Conservation (phyloP, 2,888 invertebrate species). For the Sylvicola fuscatus region DNA sequence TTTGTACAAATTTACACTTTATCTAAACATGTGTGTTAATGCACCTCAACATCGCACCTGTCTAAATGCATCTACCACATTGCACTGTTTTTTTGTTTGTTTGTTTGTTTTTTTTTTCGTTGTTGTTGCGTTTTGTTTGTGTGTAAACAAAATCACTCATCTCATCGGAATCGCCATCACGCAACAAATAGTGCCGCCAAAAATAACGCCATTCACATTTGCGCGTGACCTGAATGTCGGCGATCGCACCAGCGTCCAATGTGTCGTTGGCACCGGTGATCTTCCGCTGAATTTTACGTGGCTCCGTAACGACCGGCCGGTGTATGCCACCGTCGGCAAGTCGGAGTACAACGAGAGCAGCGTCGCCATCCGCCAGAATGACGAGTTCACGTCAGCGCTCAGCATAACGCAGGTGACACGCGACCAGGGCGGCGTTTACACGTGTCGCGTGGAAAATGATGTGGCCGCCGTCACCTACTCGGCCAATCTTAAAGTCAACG, state of each 20-base stretch:
- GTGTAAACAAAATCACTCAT: too few species aligned
- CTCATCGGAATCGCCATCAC: too few species aligned
- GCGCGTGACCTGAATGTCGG: conserved; percentile 37
- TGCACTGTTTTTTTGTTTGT: too few species aligned
- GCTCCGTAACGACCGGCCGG: conserved; percentile 35
- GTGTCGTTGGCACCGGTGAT: conserved; percentile 38
- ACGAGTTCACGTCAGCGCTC: conserved; percentile 36
- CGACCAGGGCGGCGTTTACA: conserved; percentile 35
- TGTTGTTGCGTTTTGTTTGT: too few species aligned
- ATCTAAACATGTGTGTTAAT: too few species aligned
- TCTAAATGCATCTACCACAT: too few species aligned
- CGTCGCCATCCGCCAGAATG: conserved; percentile 34
- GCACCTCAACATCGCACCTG: too few species aligned
- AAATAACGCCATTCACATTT: conserved; percentile 43
- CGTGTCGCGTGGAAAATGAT: conserved; percentile 35
- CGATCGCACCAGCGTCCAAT: conserved; percentile 36
- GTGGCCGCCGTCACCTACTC: conserved; percentile 35
- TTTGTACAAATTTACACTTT: too few species aligned
- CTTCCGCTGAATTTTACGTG: conserved; percentile 40
- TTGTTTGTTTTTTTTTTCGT: too few species aligned
- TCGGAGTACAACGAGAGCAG: conserved; percentile 6
- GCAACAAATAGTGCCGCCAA: conserved; percentile 42
- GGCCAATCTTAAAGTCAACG: conserved; percentile 36
- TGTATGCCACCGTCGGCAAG: conserved; percentile 10
- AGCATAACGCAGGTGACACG: conserved; percentile 35